phyloP scores from a whole-genome alignment of 2,797 vertebrate species.

The Ceryle rudis region DNA sequence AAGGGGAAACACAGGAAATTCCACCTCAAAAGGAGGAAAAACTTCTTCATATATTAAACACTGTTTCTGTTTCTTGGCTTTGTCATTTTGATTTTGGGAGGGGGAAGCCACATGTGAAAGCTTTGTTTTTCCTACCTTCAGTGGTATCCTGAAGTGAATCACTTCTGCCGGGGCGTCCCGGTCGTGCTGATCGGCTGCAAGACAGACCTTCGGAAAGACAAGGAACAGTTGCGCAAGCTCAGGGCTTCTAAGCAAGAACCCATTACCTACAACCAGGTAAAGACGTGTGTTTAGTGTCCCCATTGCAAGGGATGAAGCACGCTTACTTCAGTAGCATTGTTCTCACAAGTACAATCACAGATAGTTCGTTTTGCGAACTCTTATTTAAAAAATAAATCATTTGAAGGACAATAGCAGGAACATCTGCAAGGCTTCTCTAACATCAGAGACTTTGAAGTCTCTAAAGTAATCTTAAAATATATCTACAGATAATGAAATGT shows the following conservation, averaged over 20 bases:
- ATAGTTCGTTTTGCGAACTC: background rate
- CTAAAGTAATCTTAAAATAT: background rate
- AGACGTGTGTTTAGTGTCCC: rapidly evolving
- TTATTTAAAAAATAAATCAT: constrained; percentile 1
- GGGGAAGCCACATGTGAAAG: background rate
- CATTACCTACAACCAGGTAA: constrained; percentile 91
- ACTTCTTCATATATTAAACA: background rate
- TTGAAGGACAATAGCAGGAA: constrained; percentile 10
- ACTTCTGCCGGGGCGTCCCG: constrained; percentile 90
- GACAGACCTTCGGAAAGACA: constrained; percentile 94
- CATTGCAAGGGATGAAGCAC: background rate
- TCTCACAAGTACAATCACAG: background rate
- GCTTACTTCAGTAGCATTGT: rapidly evolving
- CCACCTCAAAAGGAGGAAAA: too few species aligned
- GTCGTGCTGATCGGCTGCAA: constrained; percentile 95
- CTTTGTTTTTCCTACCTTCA: constrained; percentile 39
- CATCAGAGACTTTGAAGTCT: background rate
- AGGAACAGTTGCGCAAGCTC: constrained; percentile 89
- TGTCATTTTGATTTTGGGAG: background rate
- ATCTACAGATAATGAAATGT: background rate
- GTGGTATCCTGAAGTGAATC: constrained; percentile 95
- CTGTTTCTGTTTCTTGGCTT: background rate
- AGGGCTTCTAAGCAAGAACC: constrained; percentile 85
- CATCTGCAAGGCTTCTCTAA: constrained; percentile 13
- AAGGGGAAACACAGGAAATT: too few species aligned